These are phyloP conservation scores for Corythoichthys intestinalis DNA, from an alignment of 2,113 vertebrate species.

Conservation along the genomic window DNA sequence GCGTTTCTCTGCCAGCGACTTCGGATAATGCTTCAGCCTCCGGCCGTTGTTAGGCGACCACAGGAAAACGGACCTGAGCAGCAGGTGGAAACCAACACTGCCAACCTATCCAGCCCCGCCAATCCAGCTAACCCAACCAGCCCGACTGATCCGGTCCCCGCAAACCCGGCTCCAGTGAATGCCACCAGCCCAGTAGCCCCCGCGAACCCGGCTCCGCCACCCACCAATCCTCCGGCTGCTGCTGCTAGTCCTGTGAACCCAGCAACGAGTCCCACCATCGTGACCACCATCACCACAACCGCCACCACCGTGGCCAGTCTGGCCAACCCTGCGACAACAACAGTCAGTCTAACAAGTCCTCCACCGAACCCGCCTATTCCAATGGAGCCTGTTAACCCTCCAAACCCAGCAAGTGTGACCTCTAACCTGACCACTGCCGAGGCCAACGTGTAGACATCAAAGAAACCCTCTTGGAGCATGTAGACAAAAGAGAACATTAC, in stretches of 20 bases:
- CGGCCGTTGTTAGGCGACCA: slow-evolving; percentile 74
- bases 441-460: slow-evolving; percentile 85
- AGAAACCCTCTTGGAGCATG: slow-evolving; percentile 71
- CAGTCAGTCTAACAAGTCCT: slow-evolving; percentile 50
- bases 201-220: slow-evolving; percentile 11
- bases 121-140: slow-evolving; percentile 39
- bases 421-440: slow-evolving; percentile 86
- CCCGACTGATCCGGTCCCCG: slow-evolving; percentile 18
- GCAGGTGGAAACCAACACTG: slow-evolving; percentile 64
- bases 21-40: slow-evolving; percentile 89
- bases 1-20: slow-evolving; percentile 75
- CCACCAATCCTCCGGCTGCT: slow-evolving; percentile 61
- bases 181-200: slow-evolving; percentile 44
- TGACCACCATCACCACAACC: slow-evolving; percentile 37
- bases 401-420: slow-evolving; percentile 60
- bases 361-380: slow-evolving; percentile 53
- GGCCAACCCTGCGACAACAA: slow-evolving; percentile 36
- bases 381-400: slow-evolving; percentile 47
- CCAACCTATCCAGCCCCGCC: slow-evolving; percentile 48
- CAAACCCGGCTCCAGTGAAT: slow-evolving; percentile 63
- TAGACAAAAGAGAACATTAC: slow-evolving; percentile 81
- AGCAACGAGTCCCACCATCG: slow-evolving; percentile 34
- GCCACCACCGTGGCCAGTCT: slow-evolving; percentile 32
- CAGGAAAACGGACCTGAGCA: slow-evolving; percentile 90
- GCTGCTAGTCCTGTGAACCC: slow-evolving; percentile 62